A percentile compares a stretch with the other conserved stretches of the same genome.
phyloP scores from a whole-genome alignment of 2,113 vertebrate genomes.

The Poecile atricapillus region DNA sequence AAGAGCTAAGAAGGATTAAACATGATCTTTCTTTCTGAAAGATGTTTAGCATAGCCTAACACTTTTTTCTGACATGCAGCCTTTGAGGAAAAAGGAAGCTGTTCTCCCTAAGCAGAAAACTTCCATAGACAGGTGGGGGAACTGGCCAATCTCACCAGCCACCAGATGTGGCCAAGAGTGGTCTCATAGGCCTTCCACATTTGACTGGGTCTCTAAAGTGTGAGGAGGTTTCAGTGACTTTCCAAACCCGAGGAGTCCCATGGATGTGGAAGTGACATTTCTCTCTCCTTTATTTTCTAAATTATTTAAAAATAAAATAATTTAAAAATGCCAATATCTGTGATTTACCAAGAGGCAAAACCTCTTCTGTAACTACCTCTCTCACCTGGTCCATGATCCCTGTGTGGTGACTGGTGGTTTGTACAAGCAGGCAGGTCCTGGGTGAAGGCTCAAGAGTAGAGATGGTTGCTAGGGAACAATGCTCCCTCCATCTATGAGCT shows the following conservation, averaged over 20 bases:
- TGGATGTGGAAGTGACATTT: background rate
- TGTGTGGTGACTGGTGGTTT: background rate
- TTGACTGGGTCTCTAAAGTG: background rate
- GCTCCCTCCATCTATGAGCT: background rate
- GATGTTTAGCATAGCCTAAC: background rate
- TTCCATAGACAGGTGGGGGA: background rate
- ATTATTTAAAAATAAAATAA: too few species aligned
- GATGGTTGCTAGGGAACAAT: constrained; percentile 33
- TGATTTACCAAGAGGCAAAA: background rate
- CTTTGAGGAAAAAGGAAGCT: background rate
- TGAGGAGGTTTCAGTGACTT: background rate
- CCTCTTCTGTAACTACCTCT: background rate
- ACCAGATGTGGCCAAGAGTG: background rate
- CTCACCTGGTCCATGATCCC: constrained; percentile 41
- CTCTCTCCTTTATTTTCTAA: too few species aligned
- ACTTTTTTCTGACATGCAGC: background rate
- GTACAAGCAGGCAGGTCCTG: background rate
- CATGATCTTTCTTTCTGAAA: background rate
- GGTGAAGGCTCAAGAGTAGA: background rate
- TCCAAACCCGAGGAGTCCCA: background rate
- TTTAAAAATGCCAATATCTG: background rate
- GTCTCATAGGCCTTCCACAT: background rate
- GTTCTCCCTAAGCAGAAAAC: background rate
- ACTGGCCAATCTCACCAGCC: background rate
- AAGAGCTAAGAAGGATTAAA: background rate